Conservation (phyloP, 2,888 invertebrate species). For the Phyto melanocephala region DNA sequence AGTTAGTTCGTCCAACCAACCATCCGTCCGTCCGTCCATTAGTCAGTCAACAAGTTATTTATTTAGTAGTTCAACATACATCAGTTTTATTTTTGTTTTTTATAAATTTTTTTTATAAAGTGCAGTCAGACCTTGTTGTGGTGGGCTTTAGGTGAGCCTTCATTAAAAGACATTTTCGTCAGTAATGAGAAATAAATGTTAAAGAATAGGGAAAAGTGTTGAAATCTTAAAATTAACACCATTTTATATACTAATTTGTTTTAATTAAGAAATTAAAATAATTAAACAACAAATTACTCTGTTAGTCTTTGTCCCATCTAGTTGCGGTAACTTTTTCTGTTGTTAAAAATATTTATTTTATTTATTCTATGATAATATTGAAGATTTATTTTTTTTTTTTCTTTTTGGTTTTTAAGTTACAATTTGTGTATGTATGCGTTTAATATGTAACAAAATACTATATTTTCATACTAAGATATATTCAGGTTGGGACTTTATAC, state of each 20-base stretch:
- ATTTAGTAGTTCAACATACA: slow-evolving; percentile 27
- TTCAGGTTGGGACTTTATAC: too few relatives aligned
- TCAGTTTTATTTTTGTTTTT: slow-evolving; percentile 13
- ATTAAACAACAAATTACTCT: not conserved
- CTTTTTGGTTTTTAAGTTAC: not conserved
- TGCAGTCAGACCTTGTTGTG: not conserved
- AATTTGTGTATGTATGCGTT: not conserved
- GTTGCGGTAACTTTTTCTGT: not conserved
- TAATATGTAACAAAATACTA: too few relatives aligned
- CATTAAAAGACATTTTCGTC: slow-evolving; percentile 9
- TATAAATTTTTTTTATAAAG: not conserved
- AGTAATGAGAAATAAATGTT: not conserved
- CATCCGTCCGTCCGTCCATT: not conserved
- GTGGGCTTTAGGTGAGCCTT: not conserved
- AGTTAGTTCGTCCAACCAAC: too few relatives aligned
- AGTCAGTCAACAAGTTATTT: slow-evolving; percentile 1
- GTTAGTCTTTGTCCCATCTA: not conserved
- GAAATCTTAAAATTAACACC: slow-evolving; percentile 54
- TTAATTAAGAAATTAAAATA: slow-evolving; percentile 28
- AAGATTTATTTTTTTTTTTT: not conserved
- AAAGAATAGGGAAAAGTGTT: slow-evolving; percentile 14
- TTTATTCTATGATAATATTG: too few relatives aligned
- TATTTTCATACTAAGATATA: too few relatives aligned
- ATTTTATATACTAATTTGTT: slow-evolving; percentile 25
- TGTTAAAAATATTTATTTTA: not conserved